Evolutionary conservation across 1,140 invertebrate species (phyloP).

Genomic region (Drosophila auraria): DNA sequence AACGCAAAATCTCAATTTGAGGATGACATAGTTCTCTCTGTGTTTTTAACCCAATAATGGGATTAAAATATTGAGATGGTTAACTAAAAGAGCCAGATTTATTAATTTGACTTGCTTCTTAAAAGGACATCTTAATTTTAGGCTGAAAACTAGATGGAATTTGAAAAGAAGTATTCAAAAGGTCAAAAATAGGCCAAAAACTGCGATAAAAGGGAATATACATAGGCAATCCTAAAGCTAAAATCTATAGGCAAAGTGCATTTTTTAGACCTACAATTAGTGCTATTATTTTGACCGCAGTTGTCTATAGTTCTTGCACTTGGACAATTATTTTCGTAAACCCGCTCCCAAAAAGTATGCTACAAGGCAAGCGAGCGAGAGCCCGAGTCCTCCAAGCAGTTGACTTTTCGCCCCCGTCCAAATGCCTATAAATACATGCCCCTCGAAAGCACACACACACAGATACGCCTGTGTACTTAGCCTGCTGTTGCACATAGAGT

Average conservation of each 20-base stretch:
- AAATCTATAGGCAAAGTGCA: neutral
- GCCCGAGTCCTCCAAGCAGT: constrained; percentile 16
- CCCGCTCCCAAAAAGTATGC: constrained; percentile 14
- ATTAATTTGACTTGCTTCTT: too few relatives aligned
- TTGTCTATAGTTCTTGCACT: neutral
- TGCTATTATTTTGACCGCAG: neutral
- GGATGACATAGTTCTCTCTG: too few relatives aligned
- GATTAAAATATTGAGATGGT: too few relatives aligned
- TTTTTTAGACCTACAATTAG: neutral
- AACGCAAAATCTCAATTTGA: too few relatives aligned
- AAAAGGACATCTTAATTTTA: too few relatives aligned
- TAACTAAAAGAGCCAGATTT: too few relatives aligned
- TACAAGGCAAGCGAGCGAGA: constrained; percentile 3
- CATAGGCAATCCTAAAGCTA: too few relatives aligned
- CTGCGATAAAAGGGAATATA: too few relatives aligned
- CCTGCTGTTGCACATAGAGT: constrained; percentile 25
- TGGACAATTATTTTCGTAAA: neutral
- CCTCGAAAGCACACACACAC: constrained; percentile 1
- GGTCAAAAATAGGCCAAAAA: too few relatives aligned
- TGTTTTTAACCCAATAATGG: too few relatives aligned
- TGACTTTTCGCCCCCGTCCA: constrained; percentile 7
- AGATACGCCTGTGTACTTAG: constrained; percentile 1
- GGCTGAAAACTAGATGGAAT: too few relatives aligned
- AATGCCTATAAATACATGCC: constrained; percentile 18
- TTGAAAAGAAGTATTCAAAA: too few relatives aligned